Conservation (phyloP, 2,888 invertebrate species). For the Eupithecia centaureata region DNA sequence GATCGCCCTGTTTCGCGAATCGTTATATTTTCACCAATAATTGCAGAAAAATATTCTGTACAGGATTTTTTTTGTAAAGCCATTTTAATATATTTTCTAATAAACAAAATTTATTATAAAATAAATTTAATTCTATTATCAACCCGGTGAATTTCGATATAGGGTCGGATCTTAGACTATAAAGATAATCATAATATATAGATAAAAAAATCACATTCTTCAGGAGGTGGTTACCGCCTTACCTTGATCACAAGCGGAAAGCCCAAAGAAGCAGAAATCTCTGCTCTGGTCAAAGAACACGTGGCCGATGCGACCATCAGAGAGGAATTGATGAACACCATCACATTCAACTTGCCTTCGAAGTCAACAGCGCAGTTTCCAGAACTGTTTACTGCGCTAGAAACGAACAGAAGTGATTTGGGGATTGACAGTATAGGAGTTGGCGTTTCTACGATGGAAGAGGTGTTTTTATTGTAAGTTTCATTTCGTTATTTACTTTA, state of each 20-base stretch:
- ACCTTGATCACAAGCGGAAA: background rate
- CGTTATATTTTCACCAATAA: no score
- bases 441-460: conserved; percentile 95
- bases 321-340: background rate
- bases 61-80: no score
- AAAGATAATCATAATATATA: no score
- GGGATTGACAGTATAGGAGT: conserved; percentile 91
- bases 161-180: no score
- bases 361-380: background rate
- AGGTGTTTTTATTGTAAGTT: conserved; percentile 92
- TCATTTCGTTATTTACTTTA: background rate
- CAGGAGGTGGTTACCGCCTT: conserved; percentile 3
- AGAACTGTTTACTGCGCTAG: background rate
- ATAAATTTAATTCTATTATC: no score
- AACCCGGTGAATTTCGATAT: no score
- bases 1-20: no score
- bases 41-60: no score
- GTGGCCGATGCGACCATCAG: background rate
- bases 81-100: no score
- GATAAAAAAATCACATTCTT: no score
- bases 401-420: conserved; percentile 73
- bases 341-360: background rate
- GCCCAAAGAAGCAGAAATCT: background rate
- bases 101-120: no score
- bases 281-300: background rate